Evolutionary conservation across 2,113 vertebrate genomes (phyloP), one percentile per base, ranked within the genome.

Genomic region (Acanthochromis polyacanthus): DNA sequence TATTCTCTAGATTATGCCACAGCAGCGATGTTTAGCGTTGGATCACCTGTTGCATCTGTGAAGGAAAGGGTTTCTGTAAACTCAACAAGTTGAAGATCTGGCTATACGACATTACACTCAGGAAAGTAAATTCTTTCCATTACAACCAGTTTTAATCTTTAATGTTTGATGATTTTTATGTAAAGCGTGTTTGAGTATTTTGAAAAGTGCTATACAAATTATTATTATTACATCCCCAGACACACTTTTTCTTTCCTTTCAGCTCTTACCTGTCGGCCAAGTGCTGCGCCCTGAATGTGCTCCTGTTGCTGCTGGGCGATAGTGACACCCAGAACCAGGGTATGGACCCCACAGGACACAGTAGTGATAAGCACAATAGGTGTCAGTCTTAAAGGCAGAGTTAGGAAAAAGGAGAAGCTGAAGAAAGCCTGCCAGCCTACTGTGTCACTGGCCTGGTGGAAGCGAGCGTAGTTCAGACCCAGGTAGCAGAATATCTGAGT

Each of bases 351-450:
- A 9, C 98, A 99, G 85, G 97, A 96, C 40, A 96, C 73, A 2
- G 95, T 73, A 0, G 96, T 96, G 93, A 99, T 95, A 73, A 97
- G 88, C 19, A 98, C 95, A 1, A 99, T 97, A 84, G 97, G 96
- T 1, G 95, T 96, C 75, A 98, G 92, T 59, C 96, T 95, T 78
- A 99, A 88, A 0, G 98, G 97, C 84, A 98, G 86, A 0, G 97
- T 98, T 84, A 99, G 93, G 91, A 99, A 99, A 89, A 96, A 97
- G 72, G 97, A 97, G 89, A 98, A 99, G 91, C 96, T 91, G 48
- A 99, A 99, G 92, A 99, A 99, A 10, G 96, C 96, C 86, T 97
- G 98, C 98, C 98, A 99, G 75, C 97, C 98, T 64, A 97, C 97
- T 0, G 98, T 98, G 94, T 99, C 98, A 0, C 97, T 96, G 90